These are phyloP conservation scores for Pseudomyrmex concolor DNA, from an alignment of 1,140 invertebrate species.

Conservation along the genomic window DNA sequence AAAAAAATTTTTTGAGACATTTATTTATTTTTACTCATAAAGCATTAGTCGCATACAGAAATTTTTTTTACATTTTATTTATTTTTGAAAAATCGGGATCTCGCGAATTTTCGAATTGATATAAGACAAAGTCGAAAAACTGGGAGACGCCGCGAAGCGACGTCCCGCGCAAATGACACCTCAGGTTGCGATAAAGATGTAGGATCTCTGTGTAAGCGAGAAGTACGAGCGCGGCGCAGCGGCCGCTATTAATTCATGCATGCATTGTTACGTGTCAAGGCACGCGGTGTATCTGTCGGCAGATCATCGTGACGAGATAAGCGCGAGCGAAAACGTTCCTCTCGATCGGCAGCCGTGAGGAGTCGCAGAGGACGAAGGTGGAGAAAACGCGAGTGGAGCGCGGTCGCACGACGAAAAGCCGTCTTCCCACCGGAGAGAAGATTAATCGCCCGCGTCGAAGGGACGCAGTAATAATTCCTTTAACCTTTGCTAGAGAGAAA, in stretches of 20 bases:
- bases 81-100: too few species aligned
- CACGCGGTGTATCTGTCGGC: constrained; percentile 80
- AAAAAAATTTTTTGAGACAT: too few species aligned
- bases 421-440: constrained; percentile 44
- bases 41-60: too few species aligned
- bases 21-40: too few species aligned
- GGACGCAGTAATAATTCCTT: constrained; percentile 65
- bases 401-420: constrained; percentile 38
- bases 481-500: constrained; percentile 19
- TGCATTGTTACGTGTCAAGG: constrained; percentile 83
- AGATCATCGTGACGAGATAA: constrained; percentile 83
- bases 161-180: constrained; percentile 56
- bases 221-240: constrained; percentile 73
- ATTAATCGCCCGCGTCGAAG: constrained; percentile 62
- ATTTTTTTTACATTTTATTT: too few species aligned
- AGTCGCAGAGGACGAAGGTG: constrained; percentile 20
- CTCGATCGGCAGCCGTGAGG: constrained; percentile 67
- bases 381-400: constrained; percentile 22
- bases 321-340: constrained; percentile 70
- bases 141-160: constrained; percentile 6
- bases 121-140: background rate
- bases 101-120: background rate
- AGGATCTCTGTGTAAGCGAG: constrained; percentile 72
- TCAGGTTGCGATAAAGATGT: constrained; percentile 77
- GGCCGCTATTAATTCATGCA: constrained; percentile 83